Evolutionary conservation across 2,797 vertebrate genomes (phyloP), one percentile per base, ranked within the genome.

Genomic region (Tauraco hartlaubi): DNA sequence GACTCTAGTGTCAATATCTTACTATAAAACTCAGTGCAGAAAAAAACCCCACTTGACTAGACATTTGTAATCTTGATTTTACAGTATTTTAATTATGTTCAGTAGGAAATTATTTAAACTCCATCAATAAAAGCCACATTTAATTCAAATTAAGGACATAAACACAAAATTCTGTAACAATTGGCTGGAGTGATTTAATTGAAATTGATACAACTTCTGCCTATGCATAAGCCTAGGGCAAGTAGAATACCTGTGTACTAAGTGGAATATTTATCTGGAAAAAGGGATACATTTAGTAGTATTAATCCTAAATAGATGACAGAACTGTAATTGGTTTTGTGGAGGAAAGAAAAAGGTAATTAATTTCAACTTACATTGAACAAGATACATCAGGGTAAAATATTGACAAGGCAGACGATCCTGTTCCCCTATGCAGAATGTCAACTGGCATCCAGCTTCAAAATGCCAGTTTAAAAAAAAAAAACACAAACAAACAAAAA

Each of bases 301-400:
- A 89, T 90, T 95, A 93, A 75, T 83, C 29, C 71, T 75, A 91
- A 86, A 84, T 31, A 92, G 49, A 84, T 89, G 94, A 96, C 90
- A 97, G 95, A 91, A 96, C 73, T 93, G 87, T 91, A 94, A 98
- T 95, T 88, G 95, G 96, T 78, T 98, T 96, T 85, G 52, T 88
- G 88, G 69, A 96, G 68, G 87, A 96, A 95, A 94, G 91, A 84
- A 94, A 96, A 78, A 93, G 85, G 87, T 62, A 93, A 97, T 95
- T 96, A 92, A 97, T 97, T 98, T 96, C 83, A 96, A 97, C 93
- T 96, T 92, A 68, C 28, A 18, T 3, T 55, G 94, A 95, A 97
- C 88, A 92, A 97, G 93, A 96, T 75, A 97, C 92, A 96, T 90
- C 82, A 96, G 94, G 85, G 92, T 89, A 96, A 97, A 97, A 97